Conservation (phyloP, 2,888 invertebrate genomes). For the Watsonalla binaria region DNA sequence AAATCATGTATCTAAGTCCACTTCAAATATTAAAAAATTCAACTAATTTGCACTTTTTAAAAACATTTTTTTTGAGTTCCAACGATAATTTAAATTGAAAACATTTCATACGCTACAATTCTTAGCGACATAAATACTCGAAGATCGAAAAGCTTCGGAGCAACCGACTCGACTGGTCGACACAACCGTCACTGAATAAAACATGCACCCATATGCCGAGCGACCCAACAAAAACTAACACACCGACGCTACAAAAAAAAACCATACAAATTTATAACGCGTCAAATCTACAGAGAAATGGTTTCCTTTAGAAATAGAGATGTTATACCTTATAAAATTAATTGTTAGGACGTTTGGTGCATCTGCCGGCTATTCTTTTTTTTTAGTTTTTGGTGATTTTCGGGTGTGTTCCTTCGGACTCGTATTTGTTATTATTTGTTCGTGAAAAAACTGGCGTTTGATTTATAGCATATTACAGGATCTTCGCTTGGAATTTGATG, state of each 20-base stretch:
- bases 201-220: conserved; percentile 29
- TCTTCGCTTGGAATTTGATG: no score
- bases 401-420: conserved; percentile 3
- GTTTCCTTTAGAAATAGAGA: conserved; percentile 71
- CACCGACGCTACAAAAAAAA: not conserved
- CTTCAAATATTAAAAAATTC: no score
- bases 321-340: conserved; percentile 70
- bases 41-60: no score
- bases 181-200: conserved; percentile 32
- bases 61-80: no score
- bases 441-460: not conserved
- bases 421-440: conserved; percentile 3
- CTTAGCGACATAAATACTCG: not conserved
- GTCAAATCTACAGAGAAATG: conserved; percentile 73
- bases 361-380: conserved; percentile 68
- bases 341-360: conserved; percentile 61
- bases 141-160: not conserved
- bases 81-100: not conserved
- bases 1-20: no score
- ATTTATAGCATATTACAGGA: no score
- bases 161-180: conserved; percentile 21
- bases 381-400: conserved; percentile 27
- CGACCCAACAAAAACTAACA: conserved; percentile 50
- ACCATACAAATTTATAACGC: conserved; percentile 61
- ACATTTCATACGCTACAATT: not conserved